phyloP scores from a whole-genome alignment of 2,113 vertebrate species.

The Phylloscopus whistleri region DNA sequence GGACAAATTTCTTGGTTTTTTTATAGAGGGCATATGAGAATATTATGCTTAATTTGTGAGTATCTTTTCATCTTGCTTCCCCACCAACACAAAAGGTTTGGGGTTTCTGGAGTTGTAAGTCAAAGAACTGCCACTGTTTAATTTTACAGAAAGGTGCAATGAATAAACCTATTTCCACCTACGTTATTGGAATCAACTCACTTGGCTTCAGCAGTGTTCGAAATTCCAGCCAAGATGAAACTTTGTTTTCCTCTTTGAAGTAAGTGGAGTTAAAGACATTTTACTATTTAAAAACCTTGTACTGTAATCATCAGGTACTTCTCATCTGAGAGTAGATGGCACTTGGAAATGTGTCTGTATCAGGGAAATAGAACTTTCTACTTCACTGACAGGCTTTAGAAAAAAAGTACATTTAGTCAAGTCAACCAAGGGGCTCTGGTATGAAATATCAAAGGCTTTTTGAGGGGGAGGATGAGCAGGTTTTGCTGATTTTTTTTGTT shows the following conservation, averaged over 20 bases:
- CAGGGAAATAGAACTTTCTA: neutral
- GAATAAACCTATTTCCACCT: neutral
- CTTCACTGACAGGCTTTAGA: neutral
- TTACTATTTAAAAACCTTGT: neutral
- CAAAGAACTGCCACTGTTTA: neutral
- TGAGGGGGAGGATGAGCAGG: accelerated
- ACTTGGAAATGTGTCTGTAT: neutral
- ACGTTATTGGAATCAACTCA: neutral
- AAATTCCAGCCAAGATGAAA: neutral
- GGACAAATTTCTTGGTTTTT: neutral
- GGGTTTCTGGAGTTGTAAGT: neutral
- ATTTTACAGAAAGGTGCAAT: neutral
- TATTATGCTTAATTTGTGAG: neutral
- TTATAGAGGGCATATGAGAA: neutral
- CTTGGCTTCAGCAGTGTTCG: neutral
- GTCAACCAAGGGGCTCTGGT: neutral
- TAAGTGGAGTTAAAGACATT: neutral
- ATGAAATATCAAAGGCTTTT: neutral
- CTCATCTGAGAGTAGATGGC: neutral
- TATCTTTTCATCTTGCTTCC: neutral
- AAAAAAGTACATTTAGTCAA: neutral
- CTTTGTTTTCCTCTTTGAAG: neutral
- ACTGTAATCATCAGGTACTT: neutral
- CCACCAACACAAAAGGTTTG: neutral
- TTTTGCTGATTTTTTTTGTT: neutral